Base-by-base conservation (phyloP, 2,888 invertebrate species). In the Mesorhabditis sp. region DNA sequence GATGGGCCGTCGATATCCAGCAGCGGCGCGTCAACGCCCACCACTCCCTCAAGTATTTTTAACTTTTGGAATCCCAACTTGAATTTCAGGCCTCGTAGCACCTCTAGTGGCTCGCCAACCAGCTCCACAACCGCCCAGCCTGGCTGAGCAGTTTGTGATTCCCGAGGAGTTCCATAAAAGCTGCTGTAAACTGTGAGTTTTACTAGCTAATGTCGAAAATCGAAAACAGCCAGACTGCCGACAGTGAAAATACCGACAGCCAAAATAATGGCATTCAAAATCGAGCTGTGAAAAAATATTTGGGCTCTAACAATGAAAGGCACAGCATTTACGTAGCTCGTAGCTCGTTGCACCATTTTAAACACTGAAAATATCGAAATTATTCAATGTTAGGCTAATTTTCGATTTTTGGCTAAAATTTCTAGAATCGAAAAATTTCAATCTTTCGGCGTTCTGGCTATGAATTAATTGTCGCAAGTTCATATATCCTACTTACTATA, bases 181-280 rank as follows among this genome's bases (percentile, higher is more conserved):
- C n/a, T 71, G 80, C 4, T 84, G 84, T 72, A 78, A 83, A 77
- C 67, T 83, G 78, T 80, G 67, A 74, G 79, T 72, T 50, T 50
- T n/a, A 10, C 28, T 28, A 28, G 28, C 28, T 28, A 28, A 28
- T 28, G 28, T 28, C 28, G 28, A 28, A 28, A 28, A 28, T 28
- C 28, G 28, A 28, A 28, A 28, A 28, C 28, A 28, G 28, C 28
- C 28, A 28, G 28, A 28, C 28, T 28, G 28, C 28, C 28, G 28
- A 28, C 28, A 28, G 28, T 28, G 28, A 28, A 28, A 28, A 28
- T 28, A 28, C 28, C 28, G 28, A 28, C 28, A 2, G 28, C 28
- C 28, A 28, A 28, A 28, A 28, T 28, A 28, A 28, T 28, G 28
- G 28, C 28, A 28, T 28, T 28, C 28, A 28, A 28, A 28, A 28